Evolutionary conservation across 2,888 invertebrate species (phyloP).

Genomic region (Leucophenga maculata): DNA sequence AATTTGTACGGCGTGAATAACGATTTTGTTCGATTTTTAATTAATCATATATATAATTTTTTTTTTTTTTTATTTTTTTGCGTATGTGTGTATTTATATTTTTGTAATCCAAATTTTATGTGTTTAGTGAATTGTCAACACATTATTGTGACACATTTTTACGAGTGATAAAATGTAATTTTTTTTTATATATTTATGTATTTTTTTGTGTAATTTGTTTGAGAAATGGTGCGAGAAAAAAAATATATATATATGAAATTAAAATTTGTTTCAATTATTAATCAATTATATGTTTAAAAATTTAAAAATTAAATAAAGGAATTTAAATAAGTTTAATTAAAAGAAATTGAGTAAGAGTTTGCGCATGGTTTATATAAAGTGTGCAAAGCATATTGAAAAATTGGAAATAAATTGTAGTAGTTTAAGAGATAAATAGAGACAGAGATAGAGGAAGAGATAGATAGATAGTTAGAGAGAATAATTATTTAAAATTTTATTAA

Average conservation of each 20-base stretch:
- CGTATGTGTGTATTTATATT: constrained; percentile 28
- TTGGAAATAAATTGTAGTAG: no score
- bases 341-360: neutral
- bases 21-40: constrained; percentile 28
- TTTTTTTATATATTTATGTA: constrained; percentile 17
- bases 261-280: constrained; percentile 1
- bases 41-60: constrained; percentile 36
- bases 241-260: constrained; percentile 6
- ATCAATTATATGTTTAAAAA: neutral
- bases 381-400: constrained; percentile 52
- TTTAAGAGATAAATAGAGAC: constrained; percentile 40
- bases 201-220: constrained; percentile 29
- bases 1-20: neutral
- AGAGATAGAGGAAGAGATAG: neutral
- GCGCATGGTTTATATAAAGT: neutral
- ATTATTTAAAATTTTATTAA: neutral
- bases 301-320: neutral
- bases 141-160: constrained; percentile 33
- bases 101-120: constrained; percentile 26
- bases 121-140: constrained; percentile 11
- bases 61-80: no score
- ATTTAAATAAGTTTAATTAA: constrained; percentile 4
- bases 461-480: neutral
- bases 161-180: constrained; percentile 18
- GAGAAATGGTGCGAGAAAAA: constrained; percentile 14